These are phyloP conservation scores for Gouania willdenowi DNA, from an alignment of 2,797 vertebrate species.

Conservation along the genomic window DNA sequence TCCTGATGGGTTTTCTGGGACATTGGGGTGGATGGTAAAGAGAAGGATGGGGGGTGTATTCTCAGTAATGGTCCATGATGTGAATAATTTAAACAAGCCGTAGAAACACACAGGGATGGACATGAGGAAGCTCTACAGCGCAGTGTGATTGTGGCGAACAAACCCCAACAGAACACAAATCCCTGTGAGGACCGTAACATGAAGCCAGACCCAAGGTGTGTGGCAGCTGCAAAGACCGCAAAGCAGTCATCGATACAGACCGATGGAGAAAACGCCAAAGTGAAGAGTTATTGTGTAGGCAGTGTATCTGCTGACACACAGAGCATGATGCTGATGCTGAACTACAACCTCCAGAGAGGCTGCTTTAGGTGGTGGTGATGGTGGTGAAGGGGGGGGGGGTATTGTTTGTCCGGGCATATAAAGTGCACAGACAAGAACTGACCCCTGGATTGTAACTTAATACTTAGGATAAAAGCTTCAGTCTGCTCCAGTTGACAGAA, in stretches of 20 bases:
- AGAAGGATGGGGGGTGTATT: constrained; percentile 1
- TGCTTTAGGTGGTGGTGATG: too few relatives aligned
- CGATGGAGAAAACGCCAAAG: constrained; percentile 1
- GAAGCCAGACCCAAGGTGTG: neutral
- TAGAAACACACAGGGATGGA: constrained; percentile 50
- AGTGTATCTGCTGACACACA: constrained; percentile 29
- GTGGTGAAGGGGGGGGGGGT: constrained; percentile 1
- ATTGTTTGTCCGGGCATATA: constrained; percentile 12
- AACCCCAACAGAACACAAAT: constrained; percentile 14
- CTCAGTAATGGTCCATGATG: constrained; percentile 51
- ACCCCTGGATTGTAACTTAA: constrained; percentile 10
- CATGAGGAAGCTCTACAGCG: constrained; percentile 42
- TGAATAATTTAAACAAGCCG: constrained; percentile 70
- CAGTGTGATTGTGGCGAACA: constrained; percentile 53
- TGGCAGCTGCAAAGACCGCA: constrained; percentile 4
- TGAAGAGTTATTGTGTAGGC: constrained; percentile 24
- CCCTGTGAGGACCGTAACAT: constrained; percentile 7
- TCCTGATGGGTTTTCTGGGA: constrained; percentile 48
- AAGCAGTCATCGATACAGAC: constrained; percentile 1
- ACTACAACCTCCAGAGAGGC: too few relatives aligned
- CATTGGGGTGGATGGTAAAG: constrained; percentile 14
- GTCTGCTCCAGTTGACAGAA: constrained; percentile 5
- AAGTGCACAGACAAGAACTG: constrained; percentile 13
- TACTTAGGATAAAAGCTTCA: neutral
- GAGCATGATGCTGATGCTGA: constrained; percentile 30